phyloP scores from a whole-genome alignment of 35 echinoderm and acorn worm species.

The Eucidaris tribuloides region DNA sequence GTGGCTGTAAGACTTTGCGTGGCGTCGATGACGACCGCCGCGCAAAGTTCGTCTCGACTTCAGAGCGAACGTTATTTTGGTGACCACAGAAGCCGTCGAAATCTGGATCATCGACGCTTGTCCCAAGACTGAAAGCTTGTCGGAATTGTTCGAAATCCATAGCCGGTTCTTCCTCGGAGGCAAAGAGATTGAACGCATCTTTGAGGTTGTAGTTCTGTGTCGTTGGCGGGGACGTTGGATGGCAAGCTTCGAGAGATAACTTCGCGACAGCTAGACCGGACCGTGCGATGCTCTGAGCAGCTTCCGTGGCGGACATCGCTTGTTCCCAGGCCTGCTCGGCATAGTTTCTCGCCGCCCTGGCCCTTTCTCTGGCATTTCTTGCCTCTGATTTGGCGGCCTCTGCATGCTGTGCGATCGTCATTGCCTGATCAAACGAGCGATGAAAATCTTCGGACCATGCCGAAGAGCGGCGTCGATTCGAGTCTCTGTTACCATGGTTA shows the following conservation, averaged over 20 bases:
- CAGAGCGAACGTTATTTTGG: too few species aligned
- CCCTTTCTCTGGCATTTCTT: background rate
- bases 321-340: slow-evolving; percentile 20
- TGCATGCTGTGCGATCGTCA: slow-evolving; percentile 21
- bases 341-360: background rate
- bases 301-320: slow-evolving; percentile 14
- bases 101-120: too few species aligned
- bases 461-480: too few species aligned
- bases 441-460: background rate
- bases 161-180: background rate
- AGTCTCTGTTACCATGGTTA: too few species aligned
- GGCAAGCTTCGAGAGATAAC: slow-evolving; percentile 2
- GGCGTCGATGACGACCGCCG: too few species aligned
- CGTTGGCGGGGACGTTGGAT: background rate
- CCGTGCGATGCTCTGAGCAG: slow-evolving; percentile 15
- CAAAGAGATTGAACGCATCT: slow-evolving; percentile 13
- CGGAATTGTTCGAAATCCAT: background rate
- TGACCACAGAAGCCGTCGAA: too few species aligned
- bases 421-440: background rate
- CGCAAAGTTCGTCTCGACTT: too few species aligned
- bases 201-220: background rate
- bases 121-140: too few species aligned
- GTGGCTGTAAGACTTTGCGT: too few species aligned
- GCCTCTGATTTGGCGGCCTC: slow-evolving; percentile 3
- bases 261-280: slow-evolving; percentile 14